Percentiles rank a stretch among this genome's conserved stretches.
These are phyloP conservation scores for Taurulus bubalis DNA, from an alignment of 2,113 vertebrate species.

Conservation along the genomic window DNA sequence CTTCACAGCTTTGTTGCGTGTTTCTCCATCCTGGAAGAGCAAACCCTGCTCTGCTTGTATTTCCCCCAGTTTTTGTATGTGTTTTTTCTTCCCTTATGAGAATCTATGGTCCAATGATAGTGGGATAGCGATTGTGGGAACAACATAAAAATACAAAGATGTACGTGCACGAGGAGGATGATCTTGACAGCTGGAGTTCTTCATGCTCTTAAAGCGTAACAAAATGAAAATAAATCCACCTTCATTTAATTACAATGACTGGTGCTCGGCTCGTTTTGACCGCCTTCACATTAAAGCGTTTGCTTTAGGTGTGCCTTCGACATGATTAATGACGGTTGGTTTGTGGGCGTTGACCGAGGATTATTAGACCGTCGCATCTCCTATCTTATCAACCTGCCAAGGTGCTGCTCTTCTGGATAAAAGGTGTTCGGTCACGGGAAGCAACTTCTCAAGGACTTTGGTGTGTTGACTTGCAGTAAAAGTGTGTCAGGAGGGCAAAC, in stretches of 20 bases:
- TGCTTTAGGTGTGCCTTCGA: conserved; percentile 1
- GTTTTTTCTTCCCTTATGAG: background rate
- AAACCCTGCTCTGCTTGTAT: background rate
- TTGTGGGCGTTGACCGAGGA: conserved; percentile 2
- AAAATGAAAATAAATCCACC: conserved; percentile 15
- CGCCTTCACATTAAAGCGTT: background rate
- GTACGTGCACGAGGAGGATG: background rate
- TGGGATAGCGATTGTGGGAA: background rate
- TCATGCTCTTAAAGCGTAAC: background rate
- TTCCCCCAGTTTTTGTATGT: background rate
- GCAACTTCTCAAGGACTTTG: conserved; percentile 39
- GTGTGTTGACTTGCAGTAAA: conserved; percentile 42
- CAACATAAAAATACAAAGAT: conserved; percentile 14
- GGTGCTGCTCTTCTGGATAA: conserved; percentile 7
- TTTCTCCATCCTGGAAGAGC: background rate
- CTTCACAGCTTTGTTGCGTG: background rate
- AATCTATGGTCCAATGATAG: background rate
- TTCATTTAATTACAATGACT: background rate
- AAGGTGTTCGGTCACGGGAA: conserved; percentile 19
- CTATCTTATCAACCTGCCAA: conserved; percentile 36
- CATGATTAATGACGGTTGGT: conserved; percentile 28
- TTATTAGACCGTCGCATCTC: conserved; percentile 21
- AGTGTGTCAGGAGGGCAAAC: conserved; percentile 50
- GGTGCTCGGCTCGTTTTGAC: background rate
- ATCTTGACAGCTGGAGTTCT: background rate